A percentile compares a stretch with the other conserved stretches of the same genome.
phyloP scores from a whole-genome alignment of 53 echinoderm and acorn worm species.

The Hippasteria phrygiana region DNA sequence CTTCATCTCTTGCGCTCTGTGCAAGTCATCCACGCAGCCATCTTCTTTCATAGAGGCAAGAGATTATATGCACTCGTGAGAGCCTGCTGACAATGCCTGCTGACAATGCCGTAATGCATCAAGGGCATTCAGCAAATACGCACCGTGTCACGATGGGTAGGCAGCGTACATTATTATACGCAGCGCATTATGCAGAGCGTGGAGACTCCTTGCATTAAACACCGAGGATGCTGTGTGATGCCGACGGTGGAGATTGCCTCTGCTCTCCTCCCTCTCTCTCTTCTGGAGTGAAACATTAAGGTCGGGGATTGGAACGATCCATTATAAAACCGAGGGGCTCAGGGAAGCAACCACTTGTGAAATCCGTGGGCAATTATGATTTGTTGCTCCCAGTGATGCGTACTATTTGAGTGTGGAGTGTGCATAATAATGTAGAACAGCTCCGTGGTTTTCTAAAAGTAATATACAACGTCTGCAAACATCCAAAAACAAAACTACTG shows the following conservation, averaged over 20 bases:
- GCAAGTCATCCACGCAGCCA: slow-evolving; percentile 15
- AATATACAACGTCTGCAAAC: no score
- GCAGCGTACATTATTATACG: neutral
- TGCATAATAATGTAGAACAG: neutral
- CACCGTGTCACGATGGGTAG: slow-evolving; percentile 8
- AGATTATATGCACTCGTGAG: slow-evolving; percentile 8
- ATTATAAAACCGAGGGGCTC: slow-evolving; percentile 26
- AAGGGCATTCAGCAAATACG: slow-evolving; percentile 7
- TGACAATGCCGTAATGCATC: slow-evolving; percentile 4
- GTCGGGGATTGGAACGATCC: slow-evolving; percentile 38
- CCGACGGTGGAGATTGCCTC: neutral
- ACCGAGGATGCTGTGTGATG: neutral
- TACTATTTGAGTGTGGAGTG: neutral
- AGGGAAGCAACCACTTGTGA: slow-evolving; percentile 47
- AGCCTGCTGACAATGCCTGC: neutral
- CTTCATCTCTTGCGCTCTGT: neutral
- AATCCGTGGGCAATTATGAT: slow-evolving; percentile 35
- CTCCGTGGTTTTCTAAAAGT: no score
- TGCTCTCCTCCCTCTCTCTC: neutral
- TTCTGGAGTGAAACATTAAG: slow-evolving; percentile 54
- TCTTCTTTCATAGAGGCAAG: neutral
- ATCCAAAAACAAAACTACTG: no score
- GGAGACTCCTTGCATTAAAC: neutral
- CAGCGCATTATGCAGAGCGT: slow-evolving; percentile 6
- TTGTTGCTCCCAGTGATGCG: slow-evolving; percentile 25